These are phyloP conservation scores for Hirundo rustica DNA, from an alignment of 2,797 vertebrate genomes.

Conservation along the genomic window DNA sequence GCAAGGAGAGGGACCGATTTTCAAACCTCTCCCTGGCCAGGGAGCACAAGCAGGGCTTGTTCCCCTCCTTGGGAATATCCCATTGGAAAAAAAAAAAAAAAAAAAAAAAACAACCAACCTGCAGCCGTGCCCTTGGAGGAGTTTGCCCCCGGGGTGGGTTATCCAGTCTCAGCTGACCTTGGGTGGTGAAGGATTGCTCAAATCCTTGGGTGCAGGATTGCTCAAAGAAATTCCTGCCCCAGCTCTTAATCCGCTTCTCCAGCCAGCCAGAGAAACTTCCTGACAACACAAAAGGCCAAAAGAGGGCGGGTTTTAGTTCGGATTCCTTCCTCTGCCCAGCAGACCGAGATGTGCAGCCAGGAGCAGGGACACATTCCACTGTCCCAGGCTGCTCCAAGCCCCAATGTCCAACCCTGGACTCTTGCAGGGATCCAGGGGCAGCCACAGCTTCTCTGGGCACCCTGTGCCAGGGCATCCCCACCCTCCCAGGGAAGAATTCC, in stretches of 20 bases:
- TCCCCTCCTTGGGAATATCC: background rate
- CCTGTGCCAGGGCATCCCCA: background rate
- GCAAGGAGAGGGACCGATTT: background rate
- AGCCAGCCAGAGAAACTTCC: background rate
- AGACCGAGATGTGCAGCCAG: background rate
- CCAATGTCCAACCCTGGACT: fast-evolving
- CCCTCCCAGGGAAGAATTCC: fast-evolving
- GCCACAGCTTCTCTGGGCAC: background rate
- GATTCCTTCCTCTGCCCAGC: background rate
- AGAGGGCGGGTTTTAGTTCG: background rate
- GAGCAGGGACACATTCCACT: background rate
- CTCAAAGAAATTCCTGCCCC: background rate
- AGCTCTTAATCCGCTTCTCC: background rate
- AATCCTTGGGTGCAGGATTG: background rate
- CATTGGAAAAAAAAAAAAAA: background rate
- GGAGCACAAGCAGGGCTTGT: background rate
- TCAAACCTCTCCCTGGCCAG: background rate
- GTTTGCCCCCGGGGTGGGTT: background rate
- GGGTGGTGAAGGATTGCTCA: fast-evolving
- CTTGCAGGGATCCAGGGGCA: background rate
- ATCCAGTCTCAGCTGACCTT: background rate
- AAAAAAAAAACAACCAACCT: too few species aligned
- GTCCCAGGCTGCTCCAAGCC: fast-evolving
- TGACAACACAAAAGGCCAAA: background rate
- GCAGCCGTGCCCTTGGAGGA: background rate